These are phyloP conservation scores for Oryzias javanicus DNA, from an alignment of 2,113 vertebrate genomes.

Conservation along the genomic window DNA sequence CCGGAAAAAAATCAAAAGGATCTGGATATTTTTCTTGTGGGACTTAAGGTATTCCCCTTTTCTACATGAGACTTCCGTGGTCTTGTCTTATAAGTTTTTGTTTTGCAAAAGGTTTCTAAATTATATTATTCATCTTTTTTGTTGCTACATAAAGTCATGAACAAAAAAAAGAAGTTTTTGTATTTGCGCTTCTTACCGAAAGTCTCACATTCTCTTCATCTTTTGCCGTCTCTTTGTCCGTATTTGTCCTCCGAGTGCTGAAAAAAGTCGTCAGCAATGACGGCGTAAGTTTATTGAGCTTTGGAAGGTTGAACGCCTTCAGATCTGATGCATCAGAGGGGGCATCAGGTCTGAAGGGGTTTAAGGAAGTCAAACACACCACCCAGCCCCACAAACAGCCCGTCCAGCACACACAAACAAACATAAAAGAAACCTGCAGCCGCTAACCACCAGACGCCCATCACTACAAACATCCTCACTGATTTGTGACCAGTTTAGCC, in stretches of 20 bases:
- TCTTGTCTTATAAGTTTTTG: too few relatives aligned
- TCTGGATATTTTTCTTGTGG: too few relatives aligned
- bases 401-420: neutral
- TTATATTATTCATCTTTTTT: too few relatives aligned
- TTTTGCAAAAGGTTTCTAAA: too few relatives aligned
- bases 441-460: neutral
- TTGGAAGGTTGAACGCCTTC: neutral
- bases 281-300: neutral
- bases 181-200: slow-evolving; percentile 53
- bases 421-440: neutral
- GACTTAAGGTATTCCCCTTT: too few relatives aligned
- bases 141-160: too few relatives aligned
- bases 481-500: slow-evolving; percentile 1
- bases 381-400: neutral
- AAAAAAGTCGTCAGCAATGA: slow-evolving; percentile 47
- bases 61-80: too few relatives aligned
- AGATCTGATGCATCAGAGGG: neutral
- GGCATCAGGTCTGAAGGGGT: neutral
- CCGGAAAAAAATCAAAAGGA: too few relatives aligned
- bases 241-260: slow-evolving; percentile 32
- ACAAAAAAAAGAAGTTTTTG: neutral
- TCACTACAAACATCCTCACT: neutral
- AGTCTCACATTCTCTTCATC: slow-evolving; percentile 24
- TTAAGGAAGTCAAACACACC: neutral
- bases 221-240: slow-evolving; percentile 14